Percentiles rank a stretch among this genome's conserved stretches.
Evolutionary conservation across 2,888 invertebrate species (phyloP).

Genomic region (Hofmannophila pseudospretella): DNA sequence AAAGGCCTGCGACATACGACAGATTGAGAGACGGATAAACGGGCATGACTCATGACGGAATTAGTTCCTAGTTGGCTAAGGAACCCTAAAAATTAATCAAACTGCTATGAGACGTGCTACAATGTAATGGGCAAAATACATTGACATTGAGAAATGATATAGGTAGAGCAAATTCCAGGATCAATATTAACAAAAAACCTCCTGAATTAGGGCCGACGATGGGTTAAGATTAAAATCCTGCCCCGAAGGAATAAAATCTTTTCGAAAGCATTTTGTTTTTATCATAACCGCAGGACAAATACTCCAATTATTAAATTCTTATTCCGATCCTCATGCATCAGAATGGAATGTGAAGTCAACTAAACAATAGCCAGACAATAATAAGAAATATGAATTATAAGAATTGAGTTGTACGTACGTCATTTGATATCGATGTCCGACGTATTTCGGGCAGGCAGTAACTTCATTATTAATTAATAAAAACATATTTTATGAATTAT

Average conservation of each 20-base stretch:
- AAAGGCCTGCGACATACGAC: too few relatives aligned
- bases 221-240: slow-evolving; percentile 23
- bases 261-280: slow-evolving; percentile 52
- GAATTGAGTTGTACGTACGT: slow-evolving; percentile 56
- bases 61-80: too few relatives aligned
- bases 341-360: slow-evolving; percentile 35
- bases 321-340: slow-evolving; percentile 37
- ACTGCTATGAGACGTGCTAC: too few relatives aligned
- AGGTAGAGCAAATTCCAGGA: background rate
- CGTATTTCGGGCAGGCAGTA: slow-evolving; percentile 31
- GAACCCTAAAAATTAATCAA: too few relatives aligned
- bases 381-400: slow-evolving; percentile 65
- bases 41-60: too few relatives aligned
- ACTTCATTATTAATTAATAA: slow-evolving; percentile 65
- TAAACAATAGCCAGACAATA: slow-evolving; percentile 57
- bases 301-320: slow-evolving; percentile 69
- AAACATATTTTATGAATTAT: slow-evolving; percentile 62
- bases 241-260: slow-evolving; percentile 35
- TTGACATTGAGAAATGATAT: background rate
- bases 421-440: slow-evolving; percentile 25
- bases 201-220: slow-evolving; percentile 25
- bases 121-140: too few relatives aligned
- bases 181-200: slow-evolving; percentile 17
- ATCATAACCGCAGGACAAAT: slow-evolving; percentile 44
- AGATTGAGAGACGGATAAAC: too few relatives aligned